These are phyloP conservation scores for Amblyopsis rosae DNA, from an alignment of 2,113 vertebrate species.

Conservation along the genomic window DNA sequence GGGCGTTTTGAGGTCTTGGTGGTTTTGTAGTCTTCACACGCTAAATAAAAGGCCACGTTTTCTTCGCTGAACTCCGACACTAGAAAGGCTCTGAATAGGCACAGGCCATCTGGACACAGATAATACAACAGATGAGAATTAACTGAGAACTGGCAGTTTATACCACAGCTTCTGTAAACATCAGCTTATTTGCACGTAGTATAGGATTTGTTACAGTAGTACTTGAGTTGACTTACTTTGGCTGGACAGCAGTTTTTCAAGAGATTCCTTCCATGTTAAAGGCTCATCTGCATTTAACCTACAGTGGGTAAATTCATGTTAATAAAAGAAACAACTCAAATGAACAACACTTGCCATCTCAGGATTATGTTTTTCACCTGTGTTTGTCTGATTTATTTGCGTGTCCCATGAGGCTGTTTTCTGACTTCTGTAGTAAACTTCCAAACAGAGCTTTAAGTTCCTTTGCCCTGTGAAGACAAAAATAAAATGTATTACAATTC, in stretches of 20 bases:
- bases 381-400: constrained; percentile 64
- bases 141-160: constrained; percentile 27
- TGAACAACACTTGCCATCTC: not conserved
- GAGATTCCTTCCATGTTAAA: constrained; percentile 87
- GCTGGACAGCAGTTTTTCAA: constrained; percentile 86
- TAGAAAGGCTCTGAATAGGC: constrained; percentile 87
- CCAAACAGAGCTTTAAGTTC: constrained; percentile 88
- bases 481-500: not conserved
- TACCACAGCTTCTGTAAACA: not conserved
- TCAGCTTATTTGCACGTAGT: not conserved
- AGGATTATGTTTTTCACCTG: constrained; percentile 49
- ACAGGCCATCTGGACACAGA: constrained; percentile 81
- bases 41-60: constrained; percentile 95
- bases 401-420: constrained; percentile 60
- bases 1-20: constrained; percentile 81
- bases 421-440: constrained; percentile 86
- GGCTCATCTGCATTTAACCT: constrained; percentile 81
- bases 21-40: constrained; percentile 90
- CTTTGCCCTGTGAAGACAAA: constrained; percentile 82
- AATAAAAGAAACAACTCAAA: not conserved
- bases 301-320: constrained; percentile 16
- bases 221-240: constrained; percentile 83
- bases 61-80: constrained; percentile 94
- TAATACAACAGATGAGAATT: constrained; percentile 8
- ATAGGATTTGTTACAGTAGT: too few species aligned